Base-by-base conservation (phyloP, 2,888 invertebrate genomes). In the Drosophila dives region DNA sequence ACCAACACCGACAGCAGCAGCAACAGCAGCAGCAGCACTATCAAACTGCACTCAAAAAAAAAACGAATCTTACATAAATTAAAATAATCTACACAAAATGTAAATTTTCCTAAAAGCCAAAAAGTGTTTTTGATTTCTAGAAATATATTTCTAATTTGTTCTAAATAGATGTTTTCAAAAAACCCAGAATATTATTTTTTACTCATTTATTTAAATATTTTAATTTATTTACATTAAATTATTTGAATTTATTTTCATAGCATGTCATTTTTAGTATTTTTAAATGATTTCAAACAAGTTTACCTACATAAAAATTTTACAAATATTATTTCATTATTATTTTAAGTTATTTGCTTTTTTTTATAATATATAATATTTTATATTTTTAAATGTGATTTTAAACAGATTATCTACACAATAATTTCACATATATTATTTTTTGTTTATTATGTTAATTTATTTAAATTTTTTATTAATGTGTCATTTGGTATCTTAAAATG, bases 1-100 rank as follows among this genome's bases (percentile, higher is more conserved):
- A 61, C 54, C 58, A 69, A 48, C 59, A 66, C 62, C n/a, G 61
- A 38, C 40, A 65, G 64, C 23, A 61, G 23, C 48, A 63, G 49
- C 48, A 54, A 6, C 6, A 63, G 42, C 40, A 65, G 65, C 20
- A 61, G 23, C 48, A 63, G 45, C 48, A 54, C 12, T n/a, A 55
- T 45, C 45, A 29, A 8, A 12, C 5, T 55, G 8, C 55, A 55
- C 55, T 38, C 2, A 11, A 4, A 42, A 42, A n/a, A n/a, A n/a
- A 11, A 29, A 29, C 29, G 1, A 42, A 5, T n/a, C 2, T 5
- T n/a, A 2, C 5, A n/a, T 5, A 2, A n/a, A n/a, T n/a, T 11
- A n/a, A 5, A n/a, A n/a, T n/a, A 42, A n/a, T 2, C 2, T 11
- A 42, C n/a, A 11, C 1, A 5, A 40, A 38, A 38, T 38, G 8